Conservation (phyloP, 2,113 vertebrate genomes). For the Progne subis region DNA sequence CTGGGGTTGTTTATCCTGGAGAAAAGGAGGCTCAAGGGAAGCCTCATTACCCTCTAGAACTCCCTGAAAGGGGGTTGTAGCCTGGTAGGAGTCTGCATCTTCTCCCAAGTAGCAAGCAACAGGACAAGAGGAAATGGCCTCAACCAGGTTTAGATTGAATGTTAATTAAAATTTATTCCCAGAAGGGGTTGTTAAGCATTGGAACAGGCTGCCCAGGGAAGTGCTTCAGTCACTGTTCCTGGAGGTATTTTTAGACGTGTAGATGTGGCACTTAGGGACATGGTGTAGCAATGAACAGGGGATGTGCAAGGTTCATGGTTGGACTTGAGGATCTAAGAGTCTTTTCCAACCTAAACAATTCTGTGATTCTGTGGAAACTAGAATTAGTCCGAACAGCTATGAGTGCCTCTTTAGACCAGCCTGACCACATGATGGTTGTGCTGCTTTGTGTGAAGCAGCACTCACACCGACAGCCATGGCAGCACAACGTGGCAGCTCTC, state of each 20-base stretch:
- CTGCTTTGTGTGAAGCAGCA: background rate
- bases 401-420: background rate
- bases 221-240: background rate
- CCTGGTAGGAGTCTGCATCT: background rate
- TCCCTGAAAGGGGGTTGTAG: background rate
- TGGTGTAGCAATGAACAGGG: fast-evolving
- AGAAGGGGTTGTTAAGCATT: background rate
- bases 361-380: background rate
- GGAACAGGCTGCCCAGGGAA: background rate
- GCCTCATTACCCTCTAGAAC: background rate
- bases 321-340: background rate
- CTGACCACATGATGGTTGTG: background rate
- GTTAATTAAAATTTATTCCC: background rate
- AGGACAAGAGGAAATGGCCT: background rate
- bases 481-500: fast-evolving
- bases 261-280: background rate
- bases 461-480: fast-evolving
- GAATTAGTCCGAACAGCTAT: background rate
- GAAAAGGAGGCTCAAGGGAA: background rate
- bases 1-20: background rate
- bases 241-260: fast-evolving
- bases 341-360: background rate
- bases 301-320: background rate
- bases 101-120: background rate
- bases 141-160: background rate